Percentiles rank a stretch among this genome's conserved stretches.
These are phyloP conservation scores for Lutjanus campechanus DNA, from an alignment of 2,797 vertebrate species.

Conservation along the genomic window DNA sequence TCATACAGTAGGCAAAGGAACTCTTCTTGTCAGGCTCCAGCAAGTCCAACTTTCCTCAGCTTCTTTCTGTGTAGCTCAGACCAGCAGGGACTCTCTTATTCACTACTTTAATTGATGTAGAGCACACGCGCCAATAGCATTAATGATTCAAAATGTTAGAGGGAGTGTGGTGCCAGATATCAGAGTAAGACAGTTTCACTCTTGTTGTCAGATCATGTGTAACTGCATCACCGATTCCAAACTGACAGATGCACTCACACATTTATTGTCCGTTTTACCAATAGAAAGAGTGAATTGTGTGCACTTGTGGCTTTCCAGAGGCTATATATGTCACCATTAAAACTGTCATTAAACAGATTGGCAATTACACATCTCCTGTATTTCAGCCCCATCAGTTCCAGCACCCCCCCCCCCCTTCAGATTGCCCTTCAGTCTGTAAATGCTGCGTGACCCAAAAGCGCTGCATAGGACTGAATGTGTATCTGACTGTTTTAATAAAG, in stretches of 20 bases:
- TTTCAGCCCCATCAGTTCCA: conserved; percentile 36
- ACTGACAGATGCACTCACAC: conserved; percentile 50
- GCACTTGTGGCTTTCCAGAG: conserved; percentile 58
- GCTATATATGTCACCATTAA: conserved; percentile 72
- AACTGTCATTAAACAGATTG: conserved; percentile 79
- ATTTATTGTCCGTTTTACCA: conserved; percentile 45
- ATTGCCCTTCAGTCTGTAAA: conserved; percentile 55
- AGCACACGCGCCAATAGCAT: conserved; percentile 44
- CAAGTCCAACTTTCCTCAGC: conserved; percentile 6
- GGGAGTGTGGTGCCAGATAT: conserved; percentile 33
- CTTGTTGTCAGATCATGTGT: conserved; percentile 33
- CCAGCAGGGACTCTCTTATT: conserved; percentile 45
- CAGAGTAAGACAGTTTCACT: conserved; percentile 25
- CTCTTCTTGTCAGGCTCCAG: not conserved
- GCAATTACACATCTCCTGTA: conserved; percentile 67
- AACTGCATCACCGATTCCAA: conserved; percentile 24
- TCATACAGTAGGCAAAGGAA: conserved; percentile 4
- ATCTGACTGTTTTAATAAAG: conserved; percentile 73
- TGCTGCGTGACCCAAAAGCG: conserved; percentile 44
- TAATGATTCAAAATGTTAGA: conserved; percentile 47
- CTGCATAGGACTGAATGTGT: conserved; percentile 43
- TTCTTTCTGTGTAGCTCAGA: conserved; percentile 13
- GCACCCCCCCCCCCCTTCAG: conserved; percentile 20
- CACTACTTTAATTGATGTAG: conserved; percentile 54
- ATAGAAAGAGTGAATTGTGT: conserved; percentile 42